phyloP scores from a whole-genome alignment of 2,888 invertebrate genomes.

The Diarsia brunnea region DNA sequence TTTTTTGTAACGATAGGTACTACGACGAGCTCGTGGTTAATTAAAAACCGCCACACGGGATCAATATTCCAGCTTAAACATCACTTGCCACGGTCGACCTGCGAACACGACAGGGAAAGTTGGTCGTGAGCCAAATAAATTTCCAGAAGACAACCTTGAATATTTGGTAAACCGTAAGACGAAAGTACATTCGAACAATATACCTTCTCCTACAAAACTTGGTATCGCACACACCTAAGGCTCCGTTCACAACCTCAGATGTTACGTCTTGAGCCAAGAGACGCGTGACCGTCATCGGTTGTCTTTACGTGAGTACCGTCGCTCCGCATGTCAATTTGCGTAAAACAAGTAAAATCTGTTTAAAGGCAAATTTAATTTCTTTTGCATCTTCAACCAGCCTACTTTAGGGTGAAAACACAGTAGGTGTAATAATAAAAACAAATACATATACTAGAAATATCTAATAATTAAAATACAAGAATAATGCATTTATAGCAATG shows the following conservation, averaged over 20 bases:
- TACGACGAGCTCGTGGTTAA: neutral
- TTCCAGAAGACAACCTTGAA: conserved; percentile 40
- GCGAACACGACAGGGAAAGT: neutral
- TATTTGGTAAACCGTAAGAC: conserved; percentile 23
- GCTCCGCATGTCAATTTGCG: too few relatives aligned
- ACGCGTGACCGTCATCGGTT: neutral
- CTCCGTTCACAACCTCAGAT: neutral
- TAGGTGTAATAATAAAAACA: too few relatives aligned
- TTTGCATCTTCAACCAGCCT: too few relatives aligned
- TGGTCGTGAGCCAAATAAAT: conserved; percentile 33
- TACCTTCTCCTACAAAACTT: conserved; percentile 1
- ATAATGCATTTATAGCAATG: neutral
- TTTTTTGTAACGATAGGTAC: neutral
- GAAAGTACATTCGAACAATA: conserved; percentile 12
- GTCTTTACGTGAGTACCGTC: too few relatives aligned
- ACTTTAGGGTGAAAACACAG: too few relatives aligned
- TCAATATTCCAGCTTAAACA: neutral
- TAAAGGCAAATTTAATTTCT: too few relatives aligned
- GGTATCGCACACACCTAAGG: conserved; percentile 3
- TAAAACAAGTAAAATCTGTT: too few relatives aligned
- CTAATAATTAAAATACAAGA: neutral
- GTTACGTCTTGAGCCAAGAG: neutral
- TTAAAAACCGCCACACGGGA: neutral
- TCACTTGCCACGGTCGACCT: neutral
- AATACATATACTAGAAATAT: neutral